phyloP scores from a whole-genome alignment of 2,797 vertebrate genomes.

The Rhinella marina region DNA sequence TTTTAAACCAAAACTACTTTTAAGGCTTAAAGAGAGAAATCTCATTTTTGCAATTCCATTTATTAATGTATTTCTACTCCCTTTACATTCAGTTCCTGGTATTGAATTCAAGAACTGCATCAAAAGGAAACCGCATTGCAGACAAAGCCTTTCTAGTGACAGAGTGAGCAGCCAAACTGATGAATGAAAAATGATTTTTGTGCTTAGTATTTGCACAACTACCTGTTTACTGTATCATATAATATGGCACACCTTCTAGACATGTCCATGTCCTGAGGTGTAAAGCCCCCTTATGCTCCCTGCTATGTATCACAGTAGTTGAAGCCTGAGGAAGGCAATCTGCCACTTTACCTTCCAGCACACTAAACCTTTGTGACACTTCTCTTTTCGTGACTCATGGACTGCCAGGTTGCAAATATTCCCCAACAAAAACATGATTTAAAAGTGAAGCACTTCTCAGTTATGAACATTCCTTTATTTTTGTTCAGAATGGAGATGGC shows the following conservation, averaged over 20 bases:
- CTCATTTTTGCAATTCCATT: too few relatives aligned
- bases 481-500: constrained; percentile 1
- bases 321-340: background rate
- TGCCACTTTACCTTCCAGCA: constrained; percentile 15
- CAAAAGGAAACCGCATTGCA: too few relatives aligned
- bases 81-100: too few relatives aligned
- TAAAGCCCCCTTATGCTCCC: background rate
- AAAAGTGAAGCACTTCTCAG: background rate
- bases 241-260: background rate
- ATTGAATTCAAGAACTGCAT: too few relatives aligned
- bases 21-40: too few relatives aligned
- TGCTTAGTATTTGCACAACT: background rate
- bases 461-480: background rate
- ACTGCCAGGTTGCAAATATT: too few relatives aligned
- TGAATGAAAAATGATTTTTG: background rate
- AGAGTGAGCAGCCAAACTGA: background rate
- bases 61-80: too few relatives aligned
- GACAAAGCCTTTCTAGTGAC: background rate
- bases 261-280: background rate
- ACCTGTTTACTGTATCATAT: background rate
- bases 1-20: too few relatives aligned
- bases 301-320: background rate
- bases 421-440: too few relatives aligned
- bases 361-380: background rate
- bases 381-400: background rate